Evolutionary conservation across 2,888 invertebrate genomes (phyloP).

Genomic region (Mimachlamys varia): DNA sequence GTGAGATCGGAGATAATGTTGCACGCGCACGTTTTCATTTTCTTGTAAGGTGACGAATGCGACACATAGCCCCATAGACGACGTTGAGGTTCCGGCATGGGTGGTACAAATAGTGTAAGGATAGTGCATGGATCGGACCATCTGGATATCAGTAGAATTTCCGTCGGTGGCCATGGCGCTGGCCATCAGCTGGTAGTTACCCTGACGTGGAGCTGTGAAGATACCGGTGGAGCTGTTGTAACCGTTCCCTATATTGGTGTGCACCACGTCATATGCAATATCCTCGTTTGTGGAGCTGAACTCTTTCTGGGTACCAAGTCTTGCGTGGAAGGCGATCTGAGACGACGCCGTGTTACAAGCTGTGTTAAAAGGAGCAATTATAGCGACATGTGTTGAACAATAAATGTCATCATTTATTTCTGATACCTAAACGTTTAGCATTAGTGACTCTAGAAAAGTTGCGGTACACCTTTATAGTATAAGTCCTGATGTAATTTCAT

Average conservation of each 20-base stretch:
- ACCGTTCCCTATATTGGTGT: slow-evolving; percentile 44
- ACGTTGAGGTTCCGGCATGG: not conserved
- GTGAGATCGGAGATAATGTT: not conserved
- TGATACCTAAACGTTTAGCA: too few relatives aligned
- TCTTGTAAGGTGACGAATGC: not conserved
- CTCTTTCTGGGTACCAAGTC: not conserved
- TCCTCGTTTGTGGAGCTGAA: not conserved
- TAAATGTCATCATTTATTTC: not conserved
- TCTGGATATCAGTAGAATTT: not conserved
- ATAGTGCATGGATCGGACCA: not conserved
- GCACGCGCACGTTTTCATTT: slow-evolving; percentile 12
- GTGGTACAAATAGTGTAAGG: not conserved
- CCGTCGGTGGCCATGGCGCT: slow-evolving; percentile 44
- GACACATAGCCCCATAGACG: slow-evolving; percentile 41
- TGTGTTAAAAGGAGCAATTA: not conserved
- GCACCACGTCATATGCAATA: slow-evolving; percentile 40
- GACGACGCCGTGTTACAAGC: not conserved
- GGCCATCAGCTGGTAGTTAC: slow-evolving; percentile 46
- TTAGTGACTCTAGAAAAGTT: too few relatives aligned
- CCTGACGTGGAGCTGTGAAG: slow-evolving; percentile 47
- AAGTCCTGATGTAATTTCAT: too few relatives aligned
- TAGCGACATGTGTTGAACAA: not conserved
- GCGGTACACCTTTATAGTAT: too few relatives aligned
- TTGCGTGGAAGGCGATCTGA: slow-evolving; percentile 28
- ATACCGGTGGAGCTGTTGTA: slow-evolving; percentile 46